Conservation (phyloP, 1,140 invertebrate genomes). For the Aphis craccivora region DNA sequence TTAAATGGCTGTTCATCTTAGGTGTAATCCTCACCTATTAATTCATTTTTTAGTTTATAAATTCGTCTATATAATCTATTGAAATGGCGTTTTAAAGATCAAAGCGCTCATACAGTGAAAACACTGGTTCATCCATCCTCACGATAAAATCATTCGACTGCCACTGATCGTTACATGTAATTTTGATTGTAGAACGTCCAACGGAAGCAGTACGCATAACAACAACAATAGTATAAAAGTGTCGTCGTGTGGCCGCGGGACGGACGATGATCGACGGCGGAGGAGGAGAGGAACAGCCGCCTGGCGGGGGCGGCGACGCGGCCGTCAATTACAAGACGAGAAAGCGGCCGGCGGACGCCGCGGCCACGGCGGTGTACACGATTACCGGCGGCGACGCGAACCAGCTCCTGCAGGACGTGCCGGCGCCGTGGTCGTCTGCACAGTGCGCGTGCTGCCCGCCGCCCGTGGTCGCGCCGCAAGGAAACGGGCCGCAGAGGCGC, state of each 20-base stretch:
- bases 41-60: neutral
- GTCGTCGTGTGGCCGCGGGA: neutral
- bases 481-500: neutral
- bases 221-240: neutral
- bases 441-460: neutral
- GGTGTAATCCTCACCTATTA: neutral
- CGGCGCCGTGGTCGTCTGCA: neutral
- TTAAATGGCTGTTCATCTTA: neutral
- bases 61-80: neutral
- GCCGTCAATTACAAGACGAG: constrained; percentile 52
- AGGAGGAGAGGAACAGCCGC: neutral
- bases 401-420: neutral
- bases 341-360: constrained; percentile 13
- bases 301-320: neutral
- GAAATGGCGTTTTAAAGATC: neutral
- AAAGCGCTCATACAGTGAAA: neutral
- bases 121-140: neutral
- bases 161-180: neutral
- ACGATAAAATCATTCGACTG: neutral
- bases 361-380: constrained; percentile 29
- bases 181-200: neutral
- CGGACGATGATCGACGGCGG: neutral
- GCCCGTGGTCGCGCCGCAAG: neutral
- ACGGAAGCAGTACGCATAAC: neutral
- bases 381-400: neutral